phyloP scores from a whole-genome alignment of 2,797 vertebrate genomes.

The Liasis olivaceus region DNA sequence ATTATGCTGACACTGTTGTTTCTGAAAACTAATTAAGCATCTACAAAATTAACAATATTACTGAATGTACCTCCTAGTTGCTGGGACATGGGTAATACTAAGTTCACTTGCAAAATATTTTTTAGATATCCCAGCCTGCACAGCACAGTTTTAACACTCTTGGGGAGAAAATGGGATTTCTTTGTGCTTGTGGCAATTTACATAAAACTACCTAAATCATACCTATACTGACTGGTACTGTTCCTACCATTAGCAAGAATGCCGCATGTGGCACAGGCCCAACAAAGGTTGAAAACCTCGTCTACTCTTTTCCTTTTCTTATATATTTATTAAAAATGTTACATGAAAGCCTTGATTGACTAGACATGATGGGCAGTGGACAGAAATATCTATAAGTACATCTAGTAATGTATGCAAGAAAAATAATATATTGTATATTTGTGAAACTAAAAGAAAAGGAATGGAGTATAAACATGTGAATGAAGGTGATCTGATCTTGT shows the following conservation, averaged over 20 bases:
- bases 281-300: neutral
- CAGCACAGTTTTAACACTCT: neutral
- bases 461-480: neutral
- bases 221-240: neutral
- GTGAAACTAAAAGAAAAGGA: neutral
- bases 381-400: neutral
- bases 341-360: neutral
- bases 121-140: neutral
- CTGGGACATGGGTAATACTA: neutral
- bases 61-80: neutral
- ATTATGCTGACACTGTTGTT: neutral
- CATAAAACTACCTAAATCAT: neutral
- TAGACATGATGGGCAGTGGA: neutral
- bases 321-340: neutral
- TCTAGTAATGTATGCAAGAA: neutral
- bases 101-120: neutral
- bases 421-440: neutral
- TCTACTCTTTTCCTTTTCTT: neutral
- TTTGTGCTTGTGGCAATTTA: neutral
- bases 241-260: neutral
- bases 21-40: constrained; percentile 9
- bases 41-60: neutral
- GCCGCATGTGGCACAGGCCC: neutral
- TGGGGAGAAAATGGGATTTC: neutral
- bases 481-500: neutral